phyloP scores from a whole-genome alignment of 2,888 invertebrate genomes.

The Bedellia somnulentella region DNA sequence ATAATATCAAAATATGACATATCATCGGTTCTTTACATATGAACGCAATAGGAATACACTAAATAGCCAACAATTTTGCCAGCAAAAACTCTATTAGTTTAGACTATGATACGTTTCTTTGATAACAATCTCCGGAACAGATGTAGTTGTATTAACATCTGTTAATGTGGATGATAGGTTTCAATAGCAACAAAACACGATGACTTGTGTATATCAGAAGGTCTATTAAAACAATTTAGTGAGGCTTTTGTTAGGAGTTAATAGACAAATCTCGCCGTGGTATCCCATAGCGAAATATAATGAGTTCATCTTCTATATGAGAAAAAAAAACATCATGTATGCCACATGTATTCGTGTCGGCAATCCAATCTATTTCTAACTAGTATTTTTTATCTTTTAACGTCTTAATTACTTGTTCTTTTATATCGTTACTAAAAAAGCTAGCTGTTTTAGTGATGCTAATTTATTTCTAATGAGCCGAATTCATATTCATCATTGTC shows the following conservation, averaged over 20 bases:
- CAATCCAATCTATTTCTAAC: too few species aligned
- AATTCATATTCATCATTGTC: too few species aligned
- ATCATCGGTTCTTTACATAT: too few species aligned
- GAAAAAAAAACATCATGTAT: neutral
- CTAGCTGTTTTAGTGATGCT: too few species aligned
- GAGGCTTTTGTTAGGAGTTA: conserved; percentile 35
- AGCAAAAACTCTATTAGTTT: neutral
- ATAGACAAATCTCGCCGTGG: conserved; percentile 32
- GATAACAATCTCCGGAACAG: conserved; percentile 43
- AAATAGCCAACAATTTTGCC: neutral
- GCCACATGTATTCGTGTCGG: neutral
- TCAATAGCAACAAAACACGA: conserved; percentile 34
- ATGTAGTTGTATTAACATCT: conserved; percentile 18
- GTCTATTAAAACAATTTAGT: conserved; percentile 58
- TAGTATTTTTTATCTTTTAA: too few species aligned
- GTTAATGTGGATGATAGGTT: conserved; percentile 25
- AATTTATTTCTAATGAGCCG: too few species aligned
- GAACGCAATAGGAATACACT: too few species aligned
- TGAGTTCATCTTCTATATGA: conserved; percentile 17
- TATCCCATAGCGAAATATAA: conserved; percentile 50
- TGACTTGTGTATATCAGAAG: conserved; percentile 36
- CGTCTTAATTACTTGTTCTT: too few species aligned
- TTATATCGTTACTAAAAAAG: too few species aligned
- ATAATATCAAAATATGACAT: too few species aligned
- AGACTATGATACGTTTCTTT: conserved; percentile 11